Percentiles rank a stretch among this genome's conserved stretches.
These are phyloP conservation scores for Sterna hirundo DNA, from an alignment of 2,113 vertebrate species.

Conservation along the genomic window DNA sequence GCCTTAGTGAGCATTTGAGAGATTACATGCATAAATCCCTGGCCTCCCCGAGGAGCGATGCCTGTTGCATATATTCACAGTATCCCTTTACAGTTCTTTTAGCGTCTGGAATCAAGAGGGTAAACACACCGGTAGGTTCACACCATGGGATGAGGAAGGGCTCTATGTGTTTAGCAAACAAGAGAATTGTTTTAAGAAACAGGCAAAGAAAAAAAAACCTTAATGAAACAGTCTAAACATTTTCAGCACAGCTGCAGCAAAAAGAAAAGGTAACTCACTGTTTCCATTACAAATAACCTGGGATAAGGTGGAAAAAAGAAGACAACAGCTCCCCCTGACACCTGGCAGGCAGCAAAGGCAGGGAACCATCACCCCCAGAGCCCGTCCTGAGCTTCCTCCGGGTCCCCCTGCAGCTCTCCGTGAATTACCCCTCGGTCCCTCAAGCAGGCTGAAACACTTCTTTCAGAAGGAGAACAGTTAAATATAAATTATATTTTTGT, in stretches of 20 bases:
- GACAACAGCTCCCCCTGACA: not conserved
- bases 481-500: not conserved
- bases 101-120: not conserved
- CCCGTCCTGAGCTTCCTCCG: not conserved
- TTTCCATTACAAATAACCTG: not conserved
- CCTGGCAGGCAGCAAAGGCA: not conserved
- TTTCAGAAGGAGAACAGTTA: not conserved
- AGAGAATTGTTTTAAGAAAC: not conserved
- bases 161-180: not conserved
- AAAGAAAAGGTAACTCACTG: not conserved
- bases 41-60: not conserved
- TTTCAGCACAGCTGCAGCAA: not conserved
- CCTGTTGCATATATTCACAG: not conserved
- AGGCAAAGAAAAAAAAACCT: not conserved
- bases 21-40: not conserved
- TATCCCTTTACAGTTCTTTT: not conserved
- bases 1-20: not conserved
- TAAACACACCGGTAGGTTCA: not conserved
- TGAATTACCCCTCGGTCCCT: not conserved
- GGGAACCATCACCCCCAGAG: not conserved
- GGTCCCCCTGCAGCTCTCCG: not conserved
- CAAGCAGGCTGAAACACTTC: not conserved
- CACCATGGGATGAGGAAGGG: fast-evolving
- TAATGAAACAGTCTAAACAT: not conserved
- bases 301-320: not conserved